These are phyloP conservation scores for Choloepus didactylus DNA, from an alignment of 2,797 vertebrate species.

Conservation along the genomic window DNA sequence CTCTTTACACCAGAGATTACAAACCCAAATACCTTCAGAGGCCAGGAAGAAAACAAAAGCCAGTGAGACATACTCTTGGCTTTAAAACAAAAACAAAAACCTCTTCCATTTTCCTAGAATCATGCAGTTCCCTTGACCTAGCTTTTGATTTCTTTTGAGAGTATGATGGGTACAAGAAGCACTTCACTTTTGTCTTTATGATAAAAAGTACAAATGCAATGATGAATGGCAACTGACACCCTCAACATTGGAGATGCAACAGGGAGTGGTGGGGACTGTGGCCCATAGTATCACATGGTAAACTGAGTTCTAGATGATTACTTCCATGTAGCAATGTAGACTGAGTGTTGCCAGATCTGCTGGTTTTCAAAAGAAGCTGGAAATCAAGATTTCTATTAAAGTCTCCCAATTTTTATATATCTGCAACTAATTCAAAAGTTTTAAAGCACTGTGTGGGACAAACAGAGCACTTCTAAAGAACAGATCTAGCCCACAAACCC, in stretches of 20 bases:
- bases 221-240: neutral
- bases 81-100: constrained; percentile 20
- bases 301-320: neutral
- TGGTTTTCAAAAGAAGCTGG: neutral
- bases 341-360: neutral
- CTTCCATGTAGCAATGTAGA: neutral
- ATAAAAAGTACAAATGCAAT: neutral
- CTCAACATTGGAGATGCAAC: neutral
- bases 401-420: constrained; percentile 3
- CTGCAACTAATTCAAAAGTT: neutral
- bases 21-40: neutral
- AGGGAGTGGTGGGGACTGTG: neutral
- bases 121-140: neutral
- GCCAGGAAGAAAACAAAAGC: neutral
- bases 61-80: neutral
- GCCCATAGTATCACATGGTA: neutral
- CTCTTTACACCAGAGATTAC: neutral
- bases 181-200: neutral
- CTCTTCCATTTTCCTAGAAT: neutral
- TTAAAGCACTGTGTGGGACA: neutral
- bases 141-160: constrained; percentile 33
- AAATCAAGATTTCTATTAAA: constrained; percentile 11
- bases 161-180: neutral
- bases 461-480: neutral
- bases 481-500: neutral